Conservation (phyloP, 2,113 vertebrate species). For the Cebus imitator region DNA sequence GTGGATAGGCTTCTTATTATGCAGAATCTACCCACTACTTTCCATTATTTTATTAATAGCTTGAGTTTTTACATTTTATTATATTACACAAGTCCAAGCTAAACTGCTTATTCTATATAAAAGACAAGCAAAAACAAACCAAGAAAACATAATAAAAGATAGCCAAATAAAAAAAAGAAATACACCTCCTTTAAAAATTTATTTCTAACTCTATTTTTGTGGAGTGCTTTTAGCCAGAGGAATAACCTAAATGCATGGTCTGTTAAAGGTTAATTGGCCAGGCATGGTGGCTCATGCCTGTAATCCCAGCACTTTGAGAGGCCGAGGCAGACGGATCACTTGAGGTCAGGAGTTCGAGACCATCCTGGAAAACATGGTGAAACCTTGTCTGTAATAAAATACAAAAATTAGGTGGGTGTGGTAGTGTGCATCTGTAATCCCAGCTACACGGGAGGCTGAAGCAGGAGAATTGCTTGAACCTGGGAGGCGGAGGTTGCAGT, state of each 20-base stretch:
- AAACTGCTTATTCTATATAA: neutral
- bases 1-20: neutral
- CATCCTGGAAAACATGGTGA: too few relatives aligned
- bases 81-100: neutral
- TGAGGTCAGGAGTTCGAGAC: too few relatives aligned
- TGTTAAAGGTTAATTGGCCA: neutral
- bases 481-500: too few relatives aligned
- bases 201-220: neutral
- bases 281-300: too few relatives aligned
- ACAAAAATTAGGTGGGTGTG: too few relatives aligned
- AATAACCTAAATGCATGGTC: neutral
- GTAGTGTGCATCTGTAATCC: too few relatives aligned
- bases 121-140: neutral
- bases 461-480: too few relatives aligned
- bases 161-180: neutral
- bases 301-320: too few relatives aligned
- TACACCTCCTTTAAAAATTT: neutral
- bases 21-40: neutral
- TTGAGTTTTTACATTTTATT: neutral
- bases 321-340: too few relatives aligned
- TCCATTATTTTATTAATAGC: neutral
- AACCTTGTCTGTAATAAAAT: too few relatives aligned
- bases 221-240: neutral
- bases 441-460: too few relatives aligned
- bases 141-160: neutral